Evolutionary conservation across 2,888 invertebrate genomes (phyloP).

Genomic region (Branchellion lobata): DNA sequence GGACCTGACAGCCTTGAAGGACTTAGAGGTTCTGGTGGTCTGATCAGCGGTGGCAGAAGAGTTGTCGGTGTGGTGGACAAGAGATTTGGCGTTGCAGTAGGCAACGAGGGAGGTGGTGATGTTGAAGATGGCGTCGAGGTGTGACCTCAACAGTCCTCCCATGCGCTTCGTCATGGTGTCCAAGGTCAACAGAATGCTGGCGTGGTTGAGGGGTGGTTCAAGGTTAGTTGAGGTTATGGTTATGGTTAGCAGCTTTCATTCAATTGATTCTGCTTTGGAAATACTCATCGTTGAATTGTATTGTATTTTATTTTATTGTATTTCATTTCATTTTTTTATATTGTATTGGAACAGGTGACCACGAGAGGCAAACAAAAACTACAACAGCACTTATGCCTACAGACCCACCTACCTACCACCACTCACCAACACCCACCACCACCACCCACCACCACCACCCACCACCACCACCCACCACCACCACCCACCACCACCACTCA

Average conservation of each 20-base stretch:
- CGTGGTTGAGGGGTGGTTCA: background rate
- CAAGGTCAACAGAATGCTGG: slow-evolving; percentile 70
- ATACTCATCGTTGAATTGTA: background rate
- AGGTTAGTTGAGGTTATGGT: background rate
- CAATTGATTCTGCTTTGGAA: background rate
- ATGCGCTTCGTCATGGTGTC: slow-evolving; percentile 63
- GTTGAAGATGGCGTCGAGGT: slow-evolving; percentile 67
- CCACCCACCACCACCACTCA: too few species aligned
- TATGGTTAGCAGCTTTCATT: background rate
- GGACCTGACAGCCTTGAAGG: slow-evolving; percentile 27
- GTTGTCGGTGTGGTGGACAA: background rate
- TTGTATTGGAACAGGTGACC: too few species aligned
- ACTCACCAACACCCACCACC: too few species aligned
- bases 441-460: too few species aligned
- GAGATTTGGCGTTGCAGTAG: slow-evolving; percentile 54
- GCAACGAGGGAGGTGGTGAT: slow-evolving; percentile 66
- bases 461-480: too few species aligned
- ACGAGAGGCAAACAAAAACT: too few species aligned
- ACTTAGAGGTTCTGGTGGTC: background rate
- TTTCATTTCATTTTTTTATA: too few species aligned
- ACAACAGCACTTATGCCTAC: too few species aligned
- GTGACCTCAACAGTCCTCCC: slow-evolving; percentile 69
- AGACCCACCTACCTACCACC: too few species aligned
- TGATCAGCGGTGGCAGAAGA: background rate
- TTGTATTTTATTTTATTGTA: too few species aligned